phyloP scores from a whole-genome alignment of 2,888 invertebrate species.

The Epirrhoe alternata region DNA sequence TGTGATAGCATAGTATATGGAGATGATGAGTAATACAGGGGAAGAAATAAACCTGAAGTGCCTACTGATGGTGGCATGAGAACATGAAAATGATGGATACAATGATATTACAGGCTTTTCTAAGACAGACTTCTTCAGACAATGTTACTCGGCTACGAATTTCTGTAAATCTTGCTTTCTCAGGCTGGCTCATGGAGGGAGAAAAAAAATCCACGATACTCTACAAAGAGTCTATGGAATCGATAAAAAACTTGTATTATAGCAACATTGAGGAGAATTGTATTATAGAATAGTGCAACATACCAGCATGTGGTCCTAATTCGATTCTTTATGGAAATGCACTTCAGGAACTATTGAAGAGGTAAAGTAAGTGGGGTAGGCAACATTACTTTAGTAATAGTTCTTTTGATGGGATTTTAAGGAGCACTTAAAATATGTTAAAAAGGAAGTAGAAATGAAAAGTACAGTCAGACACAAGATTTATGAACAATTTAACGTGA shows the following conservation, averaged over 20 bases:
- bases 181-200: no score
- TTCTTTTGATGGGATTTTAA: slow-evolving; percentile 10
- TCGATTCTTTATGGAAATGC: slow-evolving; percentile 14
- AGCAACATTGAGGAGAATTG: slow-evolving; percentile 45
- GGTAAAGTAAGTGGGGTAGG: slow-evolving; percentile 19
- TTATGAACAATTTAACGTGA: no score
- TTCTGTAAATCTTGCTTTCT: no score
- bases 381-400: slow-evolving; percentile 11
- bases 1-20: no score
- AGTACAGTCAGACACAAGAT: neutral
- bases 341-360: slow-evolving; percentile 17
- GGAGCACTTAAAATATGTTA: neutral
- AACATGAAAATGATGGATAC: no score
- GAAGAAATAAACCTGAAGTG: no score
- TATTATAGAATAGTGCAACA: slow-evolving; percentile 51
- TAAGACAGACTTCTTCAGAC: no score
- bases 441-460: neutral
- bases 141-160: no score
- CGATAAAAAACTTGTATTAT: neutral
- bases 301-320: slow-evolving; percentile 28
- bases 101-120: no score
- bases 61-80: no score
- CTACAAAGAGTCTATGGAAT: neutral
- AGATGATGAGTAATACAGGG: no score
- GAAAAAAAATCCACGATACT: no score